phyloP scores from a whole-genome alignment of 64 coral and sea anemone species.

The Platygyra sinensis region DNA sequence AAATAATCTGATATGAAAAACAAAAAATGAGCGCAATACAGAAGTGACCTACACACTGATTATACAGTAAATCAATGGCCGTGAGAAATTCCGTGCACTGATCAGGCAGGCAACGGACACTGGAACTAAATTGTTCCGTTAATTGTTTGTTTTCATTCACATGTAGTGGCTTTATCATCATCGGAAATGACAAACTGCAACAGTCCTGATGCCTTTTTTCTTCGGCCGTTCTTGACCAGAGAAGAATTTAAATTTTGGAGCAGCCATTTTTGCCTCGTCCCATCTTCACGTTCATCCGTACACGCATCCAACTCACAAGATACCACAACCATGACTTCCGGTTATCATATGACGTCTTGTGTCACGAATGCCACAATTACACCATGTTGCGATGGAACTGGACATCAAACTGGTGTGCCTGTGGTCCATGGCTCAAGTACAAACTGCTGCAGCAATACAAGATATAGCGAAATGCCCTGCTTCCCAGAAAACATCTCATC shows the following conservation, averaged over 20 bases:
- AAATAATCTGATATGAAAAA: too few species aligned
- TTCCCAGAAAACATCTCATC: neutral
- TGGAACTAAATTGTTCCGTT: neutral
- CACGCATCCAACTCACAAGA: neutral
- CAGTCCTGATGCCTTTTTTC: conserved; percentile 3
- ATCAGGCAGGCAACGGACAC: too few species aligned
- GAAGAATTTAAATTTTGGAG: conserved; percentile 18
- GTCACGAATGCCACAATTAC: neutral
- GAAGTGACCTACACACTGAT: neutral
- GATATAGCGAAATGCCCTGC: neutral
- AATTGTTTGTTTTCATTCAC: neutral
- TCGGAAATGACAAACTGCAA: neutral
- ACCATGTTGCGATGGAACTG: neutral
- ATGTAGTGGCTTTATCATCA: neutral
- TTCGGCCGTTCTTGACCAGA: conserved; percentile 15
- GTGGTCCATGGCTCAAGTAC: neutral
- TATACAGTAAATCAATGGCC: too few species aligned
- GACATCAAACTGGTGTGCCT: neutral
- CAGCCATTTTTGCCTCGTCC: neutral
- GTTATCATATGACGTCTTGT: neutral
- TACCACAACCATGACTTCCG: neutral
- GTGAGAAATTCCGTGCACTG: too few species aligned
- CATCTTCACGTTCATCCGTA: neutral
- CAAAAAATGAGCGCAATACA: too few species aligned
- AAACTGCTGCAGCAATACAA: neutral